Base-by-base conservation (phyloP, 2,113 vertebrate genomes). In the Sinocyclocheilus maitianheensis region DNA sequence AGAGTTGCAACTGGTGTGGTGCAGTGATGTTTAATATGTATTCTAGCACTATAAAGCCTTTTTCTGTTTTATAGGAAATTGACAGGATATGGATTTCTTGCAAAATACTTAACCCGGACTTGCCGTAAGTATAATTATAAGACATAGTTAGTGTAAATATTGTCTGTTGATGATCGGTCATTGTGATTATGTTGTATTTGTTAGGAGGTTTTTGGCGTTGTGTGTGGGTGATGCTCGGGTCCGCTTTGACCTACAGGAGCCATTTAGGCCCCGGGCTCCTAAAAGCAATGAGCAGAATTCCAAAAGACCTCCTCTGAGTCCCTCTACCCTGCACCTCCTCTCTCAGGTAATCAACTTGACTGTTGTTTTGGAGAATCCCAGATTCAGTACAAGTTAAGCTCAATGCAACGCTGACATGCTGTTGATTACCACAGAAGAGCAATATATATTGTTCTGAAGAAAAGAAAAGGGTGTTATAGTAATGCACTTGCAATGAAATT, bases 61-160 rank as follows among this genome's bases (percentile, higher is more conserved):
- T 24, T 60, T 87, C 69, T 85, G 65, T 87, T 12, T 89, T 34
- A 80, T 91, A 99, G 98, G 98, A 99, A 95, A 98, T 99, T 5
- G 98, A 98, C 93, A 95, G 91, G 87, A 85, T 99, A 93, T 98
- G 98, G 97, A 95, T 99, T 90, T 98, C 98, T 92, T 98, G 97
- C 92, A 98, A 97, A 92, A 94, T 97, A 74, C 85, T 98, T 77
- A 98, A 97, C 90, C 95, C 96, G 71, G 96, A 98, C 89, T 92
- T 99, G 89, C 98, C 97, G 98, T 99, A 93, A 89, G 98, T 98
- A 92, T 43, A 81, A 1, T 26, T 63, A 20, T 3, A 9, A 40
- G 13, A 34, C 48, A 2, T 6, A 22, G 76, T 24, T 72, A 1
- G 11, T 18, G 14, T 37, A n/a, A 14, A 34, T 37, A 12, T 26